Evolutionary conservation across 2,113 vertebrate genomes (phyloP), one percentile per base, ranked within the genome.

Genomic region (Fregata magnificens): DNA sequence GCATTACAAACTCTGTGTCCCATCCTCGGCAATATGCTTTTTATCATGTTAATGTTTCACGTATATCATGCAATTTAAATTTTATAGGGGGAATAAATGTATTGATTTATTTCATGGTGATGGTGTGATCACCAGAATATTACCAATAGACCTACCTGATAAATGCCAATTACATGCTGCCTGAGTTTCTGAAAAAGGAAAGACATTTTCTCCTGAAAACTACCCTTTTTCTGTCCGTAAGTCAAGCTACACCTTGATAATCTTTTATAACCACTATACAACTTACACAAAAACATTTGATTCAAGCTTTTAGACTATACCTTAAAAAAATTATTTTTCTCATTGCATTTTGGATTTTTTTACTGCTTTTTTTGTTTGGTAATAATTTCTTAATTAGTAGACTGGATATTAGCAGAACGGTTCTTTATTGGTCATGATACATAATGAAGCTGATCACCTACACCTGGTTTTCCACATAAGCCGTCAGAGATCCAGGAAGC

Each of bases 81-180:
- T 93, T 93, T 84, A 94, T 92, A 67, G 77, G 65, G 56, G 52
- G 28, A 55, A 69, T 52, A 67, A 78, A 31, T 28, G 34, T 72
- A 84, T 59, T 95, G 88, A 90, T 97, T 94, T 93, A 88, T 84
- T 81, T 82, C 42, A 70, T 45, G 40, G 31, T 52, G 52, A 61
- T 0, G 0, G 9, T 67, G 29, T 59, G 29, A 77, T 88, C 26
- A 50, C 7, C 0, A 14, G 61, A 89, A 69, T 85, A 93, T 89
- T 94, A 52, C 31, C 28, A 65, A 14, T 21, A 10, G 2, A 72
- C 13, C 21, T 61, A 34, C 20, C 11, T 86, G 53, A 74, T 71
- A 91, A 93, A 82, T 86, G 21, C 4, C 52, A 93, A 42, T 93
- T 95, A 76, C 36, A 52, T 82, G 38, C 21, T 86, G 15, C n/a